A percentile compares a stretch with the other conserved stretches of the same genome.
phyloP scores from a whole-genome alignment of 2,888 invertebrate species.

The Priocnemis perturbator region DNA sequence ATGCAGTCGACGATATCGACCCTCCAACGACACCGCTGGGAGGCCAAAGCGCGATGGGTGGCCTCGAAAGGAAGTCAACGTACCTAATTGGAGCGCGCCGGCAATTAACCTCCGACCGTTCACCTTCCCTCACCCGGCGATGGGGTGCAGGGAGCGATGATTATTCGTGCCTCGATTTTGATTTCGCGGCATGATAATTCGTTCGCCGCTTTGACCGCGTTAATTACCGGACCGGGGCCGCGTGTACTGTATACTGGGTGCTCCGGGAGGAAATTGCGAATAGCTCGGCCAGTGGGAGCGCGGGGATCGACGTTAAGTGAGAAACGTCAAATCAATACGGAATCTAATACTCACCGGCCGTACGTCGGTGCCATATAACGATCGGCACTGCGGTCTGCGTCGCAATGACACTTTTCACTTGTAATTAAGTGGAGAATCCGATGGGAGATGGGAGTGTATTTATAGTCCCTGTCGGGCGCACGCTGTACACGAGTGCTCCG shows the following conservation, averaged over 20 bases:
- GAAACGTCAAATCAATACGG: no score
- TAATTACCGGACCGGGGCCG: constrained; percentile 38
- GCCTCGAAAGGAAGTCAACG: constrained; percentile 45
- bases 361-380: no score
- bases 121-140: not conserved
- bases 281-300: not conserved
- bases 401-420: no score
- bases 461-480: no score
- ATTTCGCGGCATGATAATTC: constrained; percentile 49
- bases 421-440: no score
- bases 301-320: not conserved
- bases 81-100: constrained; percentile 48
- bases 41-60: constrained; percentile 14
- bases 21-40: constrained; percentile 3
- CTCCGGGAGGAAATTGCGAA: no score
- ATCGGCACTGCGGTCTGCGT: no score
- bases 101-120: constrained; percentile 42
- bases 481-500: no score
- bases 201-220: constrained; percentile 42
- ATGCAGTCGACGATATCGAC: constrained; percentile 5
- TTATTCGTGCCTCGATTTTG: constrained; percentile 45
- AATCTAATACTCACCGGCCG: no score
- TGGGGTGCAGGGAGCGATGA: constrained; percentile 19
- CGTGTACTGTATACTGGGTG: not conserved
- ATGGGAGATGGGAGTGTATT: no score